Conservation (phyloP, 2,797 vertebrate genomes). For the Darevskia mixta region DNA sequence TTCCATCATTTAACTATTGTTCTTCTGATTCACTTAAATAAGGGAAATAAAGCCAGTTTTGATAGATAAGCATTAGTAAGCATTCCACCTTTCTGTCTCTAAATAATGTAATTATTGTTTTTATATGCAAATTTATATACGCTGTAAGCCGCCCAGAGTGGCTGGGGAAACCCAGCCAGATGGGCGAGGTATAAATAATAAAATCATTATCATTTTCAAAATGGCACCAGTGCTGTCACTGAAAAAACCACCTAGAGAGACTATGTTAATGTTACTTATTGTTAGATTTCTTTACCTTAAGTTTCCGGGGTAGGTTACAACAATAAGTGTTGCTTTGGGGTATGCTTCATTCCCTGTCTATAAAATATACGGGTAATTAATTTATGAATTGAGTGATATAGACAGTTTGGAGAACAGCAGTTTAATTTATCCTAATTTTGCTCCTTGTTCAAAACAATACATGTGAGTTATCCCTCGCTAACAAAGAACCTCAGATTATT, state of each 20-base stretch:
- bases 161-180: no score
- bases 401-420: background rate
- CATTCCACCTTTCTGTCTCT: background rate
- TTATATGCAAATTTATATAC: background rate
- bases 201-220: background rate
- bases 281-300: no score
- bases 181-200: no score
- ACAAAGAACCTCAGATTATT: background rate
- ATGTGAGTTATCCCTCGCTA: background rate
- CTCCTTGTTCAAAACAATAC: background rate
- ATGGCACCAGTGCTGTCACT: background rate
- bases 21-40: background rate
- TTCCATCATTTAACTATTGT: background rate
- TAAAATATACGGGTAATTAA: background rate
- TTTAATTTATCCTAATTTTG: conserved; percentile 4
- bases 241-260: background rate
- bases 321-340: background rate
- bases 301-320: no score
- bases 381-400: background rate
- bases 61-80: background rate
- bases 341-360: background rate
- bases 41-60: background rate
- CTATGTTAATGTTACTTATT: background rate
- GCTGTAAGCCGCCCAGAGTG: no score
- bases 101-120: background rate